Base-by-base conservation (phyloP, 2,113 vertebrate genomes). In the Himantopus leucocephalus region DNA sequence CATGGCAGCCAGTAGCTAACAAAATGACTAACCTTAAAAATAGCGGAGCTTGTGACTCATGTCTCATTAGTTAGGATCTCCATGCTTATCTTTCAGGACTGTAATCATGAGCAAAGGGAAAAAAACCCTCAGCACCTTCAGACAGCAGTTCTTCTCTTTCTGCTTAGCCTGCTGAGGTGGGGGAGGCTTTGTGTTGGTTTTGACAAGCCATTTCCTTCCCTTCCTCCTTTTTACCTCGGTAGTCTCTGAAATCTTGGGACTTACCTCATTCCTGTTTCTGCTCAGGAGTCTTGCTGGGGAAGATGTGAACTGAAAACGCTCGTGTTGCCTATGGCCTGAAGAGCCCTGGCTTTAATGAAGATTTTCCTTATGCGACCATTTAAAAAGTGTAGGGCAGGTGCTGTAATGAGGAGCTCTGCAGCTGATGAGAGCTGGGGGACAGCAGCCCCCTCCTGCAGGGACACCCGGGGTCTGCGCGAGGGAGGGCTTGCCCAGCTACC, bases 1-100 rank as follows among this genome's bases (percentile, higher is more conserved):
- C 35, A 12, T 66, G 63, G 81, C 77, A 95, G 70, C 56, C 62
- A 77, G 55, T 77, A 74, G 59, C 68, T 94, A 90, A 90, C 67
- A 88, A 92, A 96, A 88, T 90, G 50, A 80, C 74, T 93, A 85
- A 85, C 68, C n/a, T 30, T 79, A 58, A 85, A 78, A 85, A 64
- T 50, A 78, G 66, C 12, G 3, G 58, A 30, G 53, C 67, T 55
- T 82, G 70, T 96, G 92, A 95, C 62, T 97, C 92, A 87, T 73
- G 7, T 79, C 84, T 96, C 62, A 79, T 95, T 89, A 90, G 73
- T 20, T 34, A 94, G 77, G 63, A 88, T 91, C 66, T 94, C 84
- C 45, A 8, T 62, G 67, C 50, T 90, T 37, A 47, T 94, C 58
- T 70, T 50, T 76, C 19, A 73, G 73, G 63, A 74, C 74, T 79